Percentiles rank a stretch among this genome's conserved stretches.
Conservation (phyloP, 1,140 invertebrate species). For the Sinella curviseta region DNA sequence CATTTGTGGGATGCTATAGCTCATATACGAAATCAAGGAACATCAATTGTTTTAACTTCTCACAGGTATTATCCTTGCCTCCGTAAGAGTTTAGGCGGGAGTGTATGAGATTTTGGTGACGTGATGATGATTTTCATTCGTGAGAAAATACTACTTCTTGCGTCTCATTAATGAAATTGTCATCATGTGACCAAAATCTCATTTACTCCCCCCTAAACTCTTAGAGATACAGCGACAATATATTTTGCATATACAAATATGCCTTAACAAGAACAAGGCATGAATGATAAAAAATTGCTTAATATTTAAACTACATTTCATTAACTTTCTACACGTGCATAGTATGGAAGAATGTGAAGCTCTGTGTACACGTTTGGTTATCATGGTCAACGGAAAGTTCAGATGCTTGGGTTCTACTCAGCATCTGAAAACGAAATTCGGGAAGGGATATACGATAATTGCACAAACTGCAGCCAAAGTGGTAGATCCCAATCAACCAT, state of each 20-base stretch:
- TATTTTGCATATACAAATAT: no score
- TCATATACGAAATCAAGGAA: constrained; percentile 43
- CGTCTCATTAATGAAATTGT: no score
- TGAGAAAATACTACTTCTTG: background rate
- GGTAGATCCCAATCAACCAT: constrained; percentile 1
- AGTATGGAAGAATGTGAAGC: constrained; percentile 82
- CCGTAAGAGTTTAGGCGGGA: no score
- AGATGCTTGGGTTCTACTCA: constrained; percentile 66
- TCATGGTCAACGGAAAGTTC: constrained; percentile 65
- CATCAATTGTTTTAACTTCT: constrained; percentile 47
- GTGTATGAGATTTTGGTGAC: background rate
- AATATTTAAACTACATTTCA: background rate
- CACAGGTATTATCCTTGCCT: no score
- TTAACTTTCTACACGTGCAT: constrained; percentile 11
- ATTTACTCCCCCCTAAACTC: no score
- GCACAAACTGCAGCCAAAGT: constrained; percentile 46
- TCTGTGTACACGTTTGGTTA: constrained; percentile 65
- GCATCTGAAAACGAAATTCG: constrained; percentile 71
- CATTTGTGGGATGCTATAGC: constrained; percentile 49
- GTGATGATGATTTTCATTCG: background rate
- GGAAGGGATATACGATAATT: constrained; percentile 71
- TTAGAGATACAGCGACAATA: no score
- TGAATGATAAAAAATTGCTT: background rate
- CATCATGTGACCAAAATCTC: no score
- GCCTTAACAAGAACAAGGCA: no score